These are phyloP conservation scores for Hipparchia semele DNA, from an alignment of 2,888 invertebrate genomes.

Conservation along the genomic window DNA sequence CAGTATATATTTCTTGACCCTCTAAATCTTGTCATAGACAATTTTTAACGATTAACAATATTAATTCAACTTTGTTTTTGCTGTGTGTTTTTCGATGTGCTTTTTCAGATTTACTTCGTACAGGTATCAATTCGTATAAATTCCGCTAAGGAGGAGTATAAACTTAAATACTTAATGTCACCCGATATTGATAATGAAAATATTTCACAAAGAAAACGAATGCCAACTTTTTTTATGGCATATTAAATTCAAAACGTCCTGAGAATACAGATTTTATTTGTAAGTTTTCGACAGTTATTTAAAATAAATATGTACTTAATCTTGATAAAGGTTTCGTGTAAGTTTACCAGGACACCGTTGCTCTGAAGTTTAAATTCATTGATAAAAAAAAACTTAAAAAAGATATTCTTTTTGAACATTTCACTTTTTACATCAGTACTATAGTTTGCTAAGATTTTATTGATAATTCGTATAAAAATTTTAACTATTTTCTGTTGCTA, in stretches of 20 bases:
- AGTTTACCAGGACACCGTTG: conserved; percentile 14
- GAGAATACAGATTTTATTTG: conserved; percentile 32
- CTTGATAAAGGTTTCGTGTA: conserved; percentile 29
- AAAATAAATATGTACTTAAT: conserved; percentile 35
- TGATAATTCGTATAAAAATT: not conserved
- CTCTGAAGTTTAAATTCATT: not conserved
- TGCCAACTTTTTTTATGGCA: conserved; percentile 34
- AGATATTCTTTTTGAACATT: not conserved
- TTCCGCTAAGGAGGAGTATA: conserved; percentile 24
- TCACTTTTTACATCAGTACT: not conserved
- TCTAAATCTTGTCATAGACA: conserved; percentile 32
- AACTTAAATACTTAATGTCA: conserved; percentile 34
- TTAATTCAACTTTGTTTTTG: conserved; percentile 51
- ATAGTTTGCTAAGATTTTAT: not conserved
- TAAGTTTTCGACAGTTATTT: conserved; percentile 34
- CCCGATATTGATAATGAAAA: conserved; percentile 32
- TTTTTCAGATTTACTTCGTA: conserved; percentile 65
- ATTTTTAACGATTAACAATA: conserved; percentile 47
- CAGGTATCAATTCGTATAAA: conserved; percentile 73
- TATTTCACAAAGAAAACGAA: conserved; percentile 29
- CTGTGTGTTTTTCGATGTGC: conserved; percentile 72
- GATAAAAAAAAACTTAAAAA: not conserved
- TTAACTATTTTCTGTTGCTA: not conserved
- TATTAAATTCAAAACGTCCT: conserved; percentile 34
- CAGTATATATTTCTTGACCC: not conserved